Conservation (phyloP, 2,797 vertebrate species). For the Calcarius lapponicus region DNA sequence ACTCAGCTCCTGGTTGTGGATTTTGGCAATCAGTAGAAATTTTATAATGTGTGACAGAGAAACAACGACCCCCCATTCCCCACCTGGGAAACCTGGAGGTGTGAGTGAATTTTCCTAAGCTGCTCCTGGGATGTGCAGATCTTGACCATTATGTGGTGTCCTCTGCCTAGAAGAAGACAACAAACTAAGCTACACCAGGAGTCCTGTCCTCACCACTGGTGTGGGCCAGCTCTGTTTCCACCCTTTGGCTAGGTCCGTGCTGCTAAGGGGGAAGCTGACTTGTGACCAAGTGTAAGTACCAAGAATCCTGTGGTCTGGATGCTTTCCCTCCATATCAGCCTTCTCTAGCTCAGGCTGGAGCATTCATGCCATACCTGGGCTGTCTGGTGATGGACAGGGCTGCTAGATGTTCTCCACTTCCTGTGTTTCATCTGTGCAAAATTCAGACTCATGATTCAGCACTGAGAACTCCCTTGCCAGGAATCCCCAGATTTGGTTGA, state of each 20-base stretch:
- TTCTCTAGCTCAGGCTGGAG: conserved; percentile 1
- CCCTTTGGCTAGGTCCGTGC: conserved; percentile 40
- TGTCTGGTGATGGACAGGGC: neutral
- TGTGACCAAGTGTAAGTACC: conserved; percentile 45
- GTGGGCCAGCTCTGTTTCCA: conserved; percentile 52
- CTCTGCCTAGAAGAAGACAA: conserved; percentile 14
- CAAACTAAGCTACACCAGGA: neutral
- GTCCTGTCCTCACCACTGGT: conserved; percentile 17
- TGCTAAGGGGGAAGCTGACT: conserved; percentile 40
- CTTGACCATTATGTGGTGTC: conserved; percentile 7
- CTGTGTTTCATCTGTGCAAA: neutral
- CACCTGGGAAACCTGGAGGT: conserved; percentile 9
- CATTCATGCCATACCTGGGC: neutral
- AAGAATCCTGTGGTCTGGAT: conserved; percentile 18
- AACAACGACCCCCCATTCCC: neutral
- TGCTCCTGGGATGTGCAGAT: neutral
- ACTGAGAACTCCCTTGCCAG: neutral
- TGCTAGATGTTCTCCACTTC: conserved; percentile 20
- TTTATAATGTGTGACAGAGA: conserved; percentile 1
- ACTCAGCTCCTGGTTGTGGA: neutral
- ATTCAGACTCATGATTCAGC: neutral
- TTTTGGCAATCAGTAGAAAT: conserved; percentile 16
- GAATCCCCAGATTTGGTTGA: neutral
- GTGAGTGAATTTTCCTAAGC: conserved; percentile 16
- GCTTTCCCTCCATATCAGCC: conserved; percentile 8